Conservation (phyloP, 2,113 vertebrate species). For the Ceyx cyanopectus region DNA sequence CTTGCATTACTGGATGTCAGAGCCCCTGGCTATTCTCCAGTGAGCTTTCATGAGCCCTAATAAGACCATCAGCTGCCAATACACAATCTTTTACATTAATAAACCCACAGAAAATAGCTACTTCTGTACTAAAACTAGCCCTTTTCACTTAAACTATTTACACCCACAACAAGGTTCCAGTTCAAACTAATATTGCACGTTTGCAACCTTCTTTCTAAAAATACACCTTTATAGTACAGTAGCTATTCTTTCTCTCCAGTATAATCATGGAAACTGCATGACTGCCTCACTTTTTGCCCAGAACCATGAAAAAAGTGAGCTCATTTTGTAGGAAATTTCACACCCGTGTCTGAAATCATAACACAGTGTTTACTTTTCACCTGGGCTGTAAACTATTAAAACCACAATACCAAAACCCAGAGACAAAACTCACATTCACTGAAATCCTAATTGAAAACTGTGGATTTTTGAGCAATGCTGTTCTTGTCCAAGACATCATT, state of each 20-base stretch:
- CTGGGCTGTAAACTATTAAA: slow-evolving; percentile 39
- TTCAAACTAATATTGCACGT: neutral
- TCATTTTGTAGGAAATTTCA: slow-evolving; percentile 26
- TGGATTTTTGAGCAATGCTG: neutral
- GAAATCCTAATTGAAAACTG: neutral
- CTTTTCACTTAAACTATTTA: neutral
- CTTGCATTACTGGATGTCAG: neutral
- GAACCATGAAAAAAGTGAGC: slow-evolving; percentile 17
- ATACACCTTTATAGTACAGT: neutral
- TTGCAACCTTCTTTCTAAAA: slow-evolving; percentile 31
- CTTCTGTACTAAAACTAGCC: neutral
- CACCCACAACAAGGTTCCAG: neutral
- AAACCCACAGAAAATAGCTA: neutral
- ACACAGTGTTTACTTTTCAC: slow-evolving; percentile 32
- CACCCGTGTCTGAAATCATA: neutral
- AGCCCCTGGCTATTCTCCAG: neutral
- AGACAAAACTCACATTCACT: slow-evolving; percentile 44
- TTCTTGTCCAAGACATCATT: neutral
- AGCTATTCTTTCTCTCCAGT: neutral
- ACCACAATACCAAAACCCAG: neutral
- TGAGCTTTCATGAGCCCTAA: neutral
- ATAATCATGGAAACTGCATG: slow-evolving; percentile 19
- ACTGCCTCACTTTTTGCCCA: neutral
- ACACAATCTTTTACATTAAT: neutral
- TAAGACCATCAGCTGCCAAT: neutral